Base-by-base conservation (phyloP, 2,888 invertebrate species). In the Micropterix aruncella region DNA sequence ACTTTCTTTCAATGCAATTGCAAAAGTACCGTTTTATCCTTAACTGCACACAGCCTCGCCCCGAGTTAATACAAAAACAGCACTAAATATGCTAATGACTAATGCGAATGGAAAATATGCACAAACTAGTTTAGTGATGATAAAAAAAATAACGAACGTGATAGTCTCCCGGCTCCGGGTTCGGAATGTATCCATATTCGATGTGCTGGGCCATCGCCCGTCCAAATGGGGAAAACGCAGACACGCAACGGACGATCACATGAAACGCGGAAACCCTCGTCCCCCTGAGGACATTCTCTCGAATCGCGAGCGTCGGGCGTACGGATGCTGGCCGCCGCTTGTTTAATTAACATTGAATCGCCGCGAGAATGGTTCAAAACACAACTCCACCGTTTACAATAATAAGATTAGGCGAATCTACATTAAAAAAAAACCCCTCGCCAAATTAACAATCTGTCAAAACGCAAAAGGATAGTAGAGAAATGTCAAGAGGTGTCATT, bases 161-260 rank as follows among this genome's bases (percentile, higher is more conserved):
- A 12, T 27, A 27, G 27, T 47, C 50, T 14, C 41, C 38, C 38
- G 48, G 45, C 27, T 48, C 48, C 12, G 48, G 45, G 40, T 40
- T 44, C 17, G 47, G 46, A 27, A 48, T 48, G 39, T 46, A 46
- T 46, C 48, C 47, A 41, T 48, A 50, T 15, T 46, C 41, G 19
- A 43, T 41, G 19, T 42, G 45, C 40, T 48, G 47, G 47, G 50
- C 48, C 48, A 50, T 50, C 36, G 38, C 46, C 48, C 48, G 37
- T 38, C 41, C 18, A 37, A 46, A 36, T 41, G 18, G 41, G 39
- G 38, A 48, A 44, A 43, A 42, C 41, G 44, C 44, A 44, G 43
- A 44, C 41, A 40, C 42, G 40, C 44, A 46, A 40, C 46, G 46
- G 44, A 42, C 43, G 42, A 44, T 42, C 38, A 41, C 47, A 47